Conservation (phyloP, 1,140 invertebrate species). For the Drosophila ercepeae region DNA sequence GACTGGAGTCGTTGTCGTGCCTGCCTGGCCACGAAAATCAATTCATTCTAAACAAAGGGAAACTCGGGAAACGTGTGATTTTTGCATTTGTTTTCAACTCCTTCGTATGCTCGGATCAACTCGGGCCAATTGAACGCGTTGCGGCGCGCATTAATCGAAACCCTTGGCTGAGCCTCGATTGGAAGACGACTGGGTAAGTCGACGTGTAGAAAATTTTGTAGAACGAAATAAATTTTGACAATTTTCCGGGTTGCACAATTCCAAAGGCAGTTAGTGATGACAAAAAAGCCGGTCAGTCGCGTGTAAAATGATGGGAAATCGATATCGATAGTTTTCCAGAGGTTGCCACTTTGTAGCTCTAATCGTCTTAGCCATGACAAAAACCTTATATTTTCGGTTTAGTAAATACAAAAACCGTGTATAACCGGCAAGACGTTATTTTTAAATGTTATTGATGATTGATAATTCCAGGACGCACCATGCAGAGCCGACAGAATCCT, state of each 20-base stretch:
- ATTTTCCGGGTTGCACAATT: constrained; percentile 53
- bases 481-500: constrained; percentile 57
- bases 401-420: no score
- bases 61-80: constrained; percentile 12
- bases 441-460: not conserved
- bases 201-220: not conserved
- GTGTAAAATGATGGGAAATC: constrained; percentile 4
- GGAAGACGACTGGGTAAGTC: constrained; percentile 29
- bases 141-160: constrained; percentile 30
- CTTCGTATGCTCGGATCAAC: constrained; percentile 35
- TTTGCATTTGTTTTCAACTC: constrained; percentile 58
- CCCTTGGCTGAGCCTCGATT: constrained; percentile 13
- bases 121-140: constrained; percentile 33
- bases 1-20: constrained; percentile 13
- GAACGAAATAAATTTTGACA: constrained; percentile 16
- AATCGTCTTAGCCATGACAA: not conserved
- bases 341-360: not conserved
- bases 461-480: constrained; percentile 9
- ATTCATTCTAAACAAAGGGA: constrained; percentile 42
- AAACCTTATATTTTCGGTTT: constrained; percentile 3
- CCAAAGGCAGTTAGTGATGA: constrained; percentile 17
- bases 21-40: constrained; percentile 53
- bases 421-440: not conserved
- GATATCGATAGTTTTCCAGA: constrained; percentile 3
- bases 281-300: constrained; percentile 18